These are phyloP conservation scores for Cancer borealis DNA, from an alignment of 2,888 invertebrate genomes.

Conservation along the genomic window DNA sequence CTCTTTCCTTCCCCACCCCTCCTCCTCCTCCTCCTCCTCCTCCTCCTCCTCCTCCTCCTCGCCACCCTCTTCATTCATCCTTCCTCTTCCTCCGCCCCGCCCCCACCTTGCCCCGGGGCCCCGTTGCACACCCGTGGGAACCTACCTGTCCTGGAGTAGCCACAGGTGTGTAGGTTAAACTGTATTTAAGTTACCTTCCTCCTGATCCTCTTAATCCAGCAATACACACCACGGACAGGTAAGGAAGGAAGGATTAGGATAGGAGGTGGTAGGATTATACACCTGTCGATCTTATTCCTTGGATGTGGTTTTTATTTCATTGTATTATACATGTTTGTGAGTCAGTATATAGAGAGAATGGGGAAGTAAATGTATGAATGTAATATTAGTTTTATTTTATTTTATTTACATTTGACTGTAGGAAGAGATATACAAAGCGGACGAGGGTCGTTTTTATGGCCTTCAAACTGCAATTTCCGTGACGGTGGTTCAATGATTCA, in stretches of 20 bases:
- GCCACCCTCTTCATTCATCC: conserved; percentile 10
- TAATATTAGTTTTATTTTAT: background rate
- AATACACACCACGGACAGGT: background rate
- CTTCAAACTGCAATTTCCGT: background rate
- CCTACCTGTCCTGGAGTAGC: background rate
- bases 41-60: conserved; percentile 21
- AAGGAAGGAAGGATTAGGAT: background rate
- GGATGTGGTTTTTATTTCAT: no score
- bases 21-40: conserved; percentile 41
- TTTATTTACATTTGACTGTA: no score
- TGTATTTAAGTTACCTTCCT: background rate
- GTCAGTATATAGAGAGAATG: background rate
- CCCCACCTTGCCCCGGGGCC: conserved; percentile 15
- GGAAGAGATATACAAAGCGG: background rate
- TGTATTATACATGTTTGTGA: no score
- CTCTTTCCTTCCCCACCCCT: conserved; percentile 31
- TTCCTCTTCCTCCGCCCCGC: conserved; percentile 41
- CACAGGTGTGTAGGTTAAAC: conserved; percentile 13
- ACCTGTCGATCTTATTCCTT: no score
- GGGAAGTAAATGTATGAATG: background rate
- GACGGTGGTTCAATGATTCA: background rate
- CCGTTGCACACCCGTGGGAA: conserved; percentile 36
- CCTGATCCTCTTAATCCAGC: background rate
- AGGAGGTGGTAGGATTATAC: background rate
- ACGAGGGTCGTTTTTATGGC: background rate